phyloP scores from a whole-genome alignment of 2,113 vertebrate genomes.

The Burhinus oedicnemus region DNA sequence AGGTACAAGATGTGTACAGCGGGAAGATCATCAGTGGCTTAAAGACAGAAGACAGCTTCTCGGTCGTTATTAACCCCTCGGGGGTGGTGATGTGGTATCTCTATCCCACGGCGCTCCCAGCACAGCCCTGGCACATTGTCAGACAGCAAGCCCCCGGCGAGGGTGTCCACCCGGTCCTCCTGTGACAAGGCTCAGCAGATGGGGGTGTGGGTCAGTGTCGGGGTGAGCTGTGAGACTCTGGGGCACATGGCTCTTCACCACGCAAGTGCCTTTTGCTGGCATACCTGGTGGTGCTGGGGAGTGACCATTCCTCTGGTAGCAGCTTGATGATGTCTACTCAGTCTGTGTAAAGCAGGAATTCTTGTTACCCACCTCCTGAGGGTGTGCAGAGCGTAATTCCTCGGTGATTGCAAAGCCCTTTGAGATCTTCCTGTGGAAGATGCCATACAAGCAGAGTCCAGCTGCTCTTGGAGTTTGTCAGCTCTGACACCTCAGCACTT shows the following conservation, averaged over 20 bases:
- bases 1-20: conserved; percentile 81
- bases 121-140: not conserved
- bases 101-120: conserved; percentile 38
- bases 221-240: not conserved
- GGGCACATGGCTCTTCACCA: not conserved
- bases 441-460: not conserved
- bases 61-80: conserved; percentile 85
- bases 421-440: not conserved
- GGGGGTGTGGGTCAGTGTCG: not conserved
- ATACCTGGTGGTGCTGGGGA: not conserved
- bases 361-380: not conserved
- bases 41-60: conserved; percentile 77
- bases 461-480: not conserved
- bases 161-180: not conserved
- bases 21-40: conserved; percentile 60
- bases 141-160: accelerated
- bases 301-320: not conserved
- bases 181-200: not conserved
- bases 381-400: not conserved
- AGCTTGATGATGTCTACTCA: not conserved
- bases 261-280: not conserved
- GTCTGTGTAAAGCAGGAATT: not conserved
- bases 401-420: not conserved
- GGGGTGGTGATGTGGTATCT: conserved; percentile 96
- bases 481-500: not conserved